Evolutionary conservation across 2,797 vertebrate species (phyloP), one percentile per base, ranked within the genome.

Genomic region (Pelodytes ibericus): DNA sequence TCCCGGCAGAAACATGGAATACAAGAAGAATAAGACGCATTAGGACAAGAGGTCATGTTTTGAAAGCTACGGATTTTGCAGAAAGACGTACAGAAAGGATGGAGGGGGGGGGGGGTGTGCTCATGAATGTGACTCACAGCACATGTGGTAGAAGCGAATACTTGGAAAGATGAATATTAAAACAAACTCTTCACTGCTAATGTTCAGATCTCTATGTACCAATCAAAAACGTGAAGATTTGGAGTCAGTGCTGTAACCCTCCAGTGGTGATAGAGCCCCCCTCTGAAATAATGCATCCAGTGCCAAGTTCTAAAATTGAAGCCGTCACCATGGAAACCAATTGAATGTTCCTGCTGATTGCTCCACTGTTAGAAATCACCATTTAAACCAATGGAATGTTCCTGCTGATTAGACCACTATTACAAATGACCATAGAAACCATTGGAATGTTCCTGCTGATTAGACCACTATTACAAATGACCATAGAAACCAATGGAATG

Each of bases 1-100:
- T 27, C 18, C 10, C 59, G 44, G 16, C 26, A 47, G 36, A 71
- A 71, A 60, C 56, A 44, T 25, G n/a, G 4, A 39, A 59, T 60
- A 8, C 41, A 24, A 39, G 29, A 41, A n/a, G n/a, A 61, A 60
- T 53, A 16, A 53, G 22, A 53, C 20, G 24, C 6, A 3, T 15
- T 16, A 3, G 41, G 3, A 44, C 18, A 44, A 44, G 15, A 44
- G 41, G 41, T 44, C 41, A 44, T 44, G 41, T 44, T 44, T 44
- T 44, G 41, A 44, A 44, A 44, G 41, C 41, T 44, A 16, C 11
- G 18, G 41, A 44, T 44, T 44, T n/a, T 10, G 18, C 41, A 44
- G 7, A 16, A 44, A 44, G 41, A 44, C 2, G 41, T 44, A 3
- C 1, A 2, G 41, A 15, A 2, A 44, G 33, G n/a, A n/a, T n/a